phyloP scores from a whole-genome alignment of 2,888 invertebrate genomes.

The Lycocerus yunnanus region DNA sequence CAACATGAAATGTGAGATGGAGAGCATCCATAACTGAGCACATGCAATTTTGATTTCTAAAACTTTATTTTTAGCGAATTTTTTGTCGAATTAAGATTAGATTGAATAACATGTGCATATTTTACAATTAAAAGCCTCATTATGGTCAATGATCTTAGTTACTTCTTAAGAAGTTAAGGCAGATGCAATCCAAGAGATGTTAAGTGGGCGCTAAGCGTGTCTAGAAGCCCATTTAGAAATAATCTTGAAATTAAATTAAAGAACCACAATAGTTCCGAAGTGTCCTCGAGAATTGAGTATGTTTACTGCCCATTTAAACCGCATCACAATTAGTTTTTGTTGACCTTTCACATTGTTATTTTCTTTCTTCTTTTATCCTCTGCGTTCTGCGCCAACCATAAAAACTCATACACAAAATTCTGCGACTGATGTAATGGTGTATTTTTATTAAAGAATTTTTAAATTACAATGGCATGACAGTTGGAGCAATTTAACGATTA shows the following conservation, averaged over 20 bases:
- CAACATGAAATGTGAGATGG: too few species aligned
- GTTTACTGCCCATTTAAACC: conserved; percentile 38
- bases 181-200: conserved; percentile 23
- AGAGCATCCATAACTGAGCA: background rate
- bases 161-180: conserved; percentile 23
- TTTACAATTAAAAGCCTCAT: background rate
- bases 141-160: conserved; percentile 24
- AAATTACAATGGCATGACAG: conserved; percentile 19
- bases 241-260: conserved; percentile 35
- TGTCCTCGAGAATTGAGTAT: conserved; percentile 34
- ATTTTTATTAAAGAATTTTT: conserved; percentile 22
- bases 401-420: conserved; percentile 5
- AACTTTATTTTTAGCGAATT: background rate
- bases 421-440: conserved; percentile 22
- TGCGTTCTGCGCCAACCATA: background rate
- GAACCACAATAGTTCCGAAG: conserved; percentile 37
- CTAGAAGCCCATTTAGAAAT: conserved; percentile 26
- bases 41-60: background rate
- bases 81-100: background rate
- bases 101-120: background rate
- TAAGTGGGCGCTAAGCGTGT: conserved; percentile 35
- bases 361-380: background rate
- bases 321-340: conserved; percentile 36
- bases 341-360: conserved; percentile 32
- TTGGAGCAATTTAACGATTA: conserved; percentile 25